phyloP scores from a whole-genome alignment of 2,113 vertebrate species.

The Lampris megalopsis region DNA sequence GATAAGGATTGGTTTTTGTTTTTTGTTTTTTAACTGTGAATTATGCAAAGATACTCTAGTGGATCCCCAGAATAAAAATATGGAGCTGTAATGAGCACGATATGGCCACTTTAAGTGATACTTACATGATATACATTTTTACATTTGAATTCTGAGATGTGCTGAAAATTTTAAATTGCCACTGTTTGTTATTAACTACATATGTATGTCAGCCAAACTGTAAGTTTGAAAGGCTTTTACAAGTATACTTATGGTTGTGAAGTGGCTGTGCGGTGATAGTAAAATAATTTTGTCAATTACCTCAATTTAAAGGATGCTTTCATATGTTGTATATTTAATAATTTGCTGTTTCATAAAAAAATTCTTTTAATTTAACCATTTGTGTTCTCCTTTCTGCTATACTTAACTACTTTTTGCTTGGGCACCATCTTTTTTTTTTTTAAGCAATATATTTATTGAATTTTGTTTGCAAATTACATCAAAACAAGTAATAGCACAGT shows the following conservation, averaged over 20 bases:
- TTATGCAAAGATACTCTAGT: too few relatives aligned
- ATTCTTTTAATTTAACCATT: slow-evolving; percentile 23
- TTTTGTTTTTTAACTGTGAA: too few relatives aligned
- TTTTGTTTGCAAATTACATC: too few relatives aligned
- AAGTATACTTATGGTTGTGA: slow-evolving; percentile 48
- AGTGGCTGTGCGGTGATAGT: slow-evolving; percentile 3
- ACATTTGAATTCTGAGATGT: slow-evolving; percentile 10
- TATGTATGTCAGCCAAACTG: slow-evolving; percentile 38
- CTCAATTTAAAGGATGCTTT: slow-evolving; percentile 66
- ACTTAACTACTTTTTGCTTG: background rate
- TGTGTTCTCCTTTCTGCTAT: slow-evolving; percentile 1
- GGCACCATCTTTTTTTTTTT: too few relatives aligned
- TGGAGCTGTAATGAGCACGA: too few relatives aligned
- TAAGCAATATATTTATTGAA: too few relatives aligned
- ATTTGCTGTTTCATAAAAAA: slow-evolving; percentile 53
- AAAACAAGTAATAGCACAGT: too few relatives aligned
- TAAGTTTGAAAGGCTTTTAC: slow-evolving; percentile 41
- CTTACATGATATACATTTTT: too few relatives aligned
- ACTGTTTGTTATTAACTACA: slow-evolving; percentile 54
- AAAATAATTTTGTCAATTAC: slow-evolving; percentile 55
- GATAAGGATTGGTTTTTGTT: too few relatives aligned
- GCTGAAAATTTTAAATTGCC: slow-evolving; percentile 19
- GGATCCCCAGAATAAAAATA: too few relatives aligned
- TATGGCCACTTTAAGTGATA: too few relatives aligned
- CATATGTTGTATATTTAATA: slow-evolving; percentile 50